Conservation (phyloP, 2,797 vertebrate genomes). For the Lagorchestes hirsutus region DNA sequence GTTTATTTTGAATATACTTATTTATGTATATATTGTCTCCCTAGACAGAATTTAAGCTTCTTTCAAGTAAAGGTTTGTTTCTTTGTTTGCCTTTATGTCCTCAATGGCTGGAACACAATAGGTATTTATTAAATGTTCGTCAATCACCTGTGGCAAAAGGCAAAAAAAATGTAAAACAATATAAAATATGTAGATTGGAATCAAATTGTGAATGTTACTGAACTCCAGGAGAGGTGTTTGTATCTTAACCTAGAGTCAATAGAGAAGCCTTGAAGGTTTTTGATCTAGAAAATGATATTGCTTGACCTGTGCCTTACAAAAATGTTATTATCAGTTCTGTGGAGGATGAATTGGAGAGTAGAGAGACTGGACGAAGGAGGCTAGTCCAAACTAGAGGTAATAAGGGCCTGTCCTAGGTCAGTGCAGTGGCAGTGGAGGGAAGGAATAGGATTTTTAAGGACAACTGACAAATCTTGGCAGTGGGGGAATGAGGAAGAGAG, state of each 20-base stretch:
- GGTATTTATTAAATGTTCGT: not conserved
- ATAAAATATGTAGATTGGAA: not conserved
- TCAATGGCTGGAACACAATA: not conserved
- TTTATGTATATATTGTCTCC: not conserved
- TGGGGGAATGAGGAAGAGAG: not conserved
- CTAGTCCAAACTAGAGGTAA: not conserved
- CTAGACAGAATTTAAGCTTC: not conserved
- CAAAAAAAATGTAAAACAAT: not conserved
- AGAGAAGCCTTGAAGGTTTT: not conserved
- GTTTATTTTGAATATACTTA: not conserved
- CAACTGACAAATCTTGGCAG: not conserved
- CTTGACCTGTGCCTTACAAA: not conserved
- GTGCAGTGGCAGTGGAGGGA: not conserved
- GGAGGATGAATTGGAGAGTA: not conserved
- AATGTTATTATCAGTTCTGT: not conserved
- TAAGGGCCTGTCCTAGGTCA: not conserved
- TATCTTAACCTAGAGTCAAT: not conserved
- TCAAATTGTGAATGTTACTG: not conserved
- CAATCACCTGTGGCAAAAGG: not conserved
- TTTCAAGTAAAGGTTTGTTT: not conserved
- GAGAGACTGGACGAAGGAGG: not conserved
- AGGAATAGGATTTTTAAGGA: not conserved
- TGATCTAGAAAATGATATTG: not conserved
- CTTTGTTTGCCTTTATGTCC: not conserved
- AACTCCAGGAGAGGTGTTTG: not conserved